Evolutionary conservation across 2,113 vertebrate species (phyloP).

Genomic region (Carassius carassius): DNA sequence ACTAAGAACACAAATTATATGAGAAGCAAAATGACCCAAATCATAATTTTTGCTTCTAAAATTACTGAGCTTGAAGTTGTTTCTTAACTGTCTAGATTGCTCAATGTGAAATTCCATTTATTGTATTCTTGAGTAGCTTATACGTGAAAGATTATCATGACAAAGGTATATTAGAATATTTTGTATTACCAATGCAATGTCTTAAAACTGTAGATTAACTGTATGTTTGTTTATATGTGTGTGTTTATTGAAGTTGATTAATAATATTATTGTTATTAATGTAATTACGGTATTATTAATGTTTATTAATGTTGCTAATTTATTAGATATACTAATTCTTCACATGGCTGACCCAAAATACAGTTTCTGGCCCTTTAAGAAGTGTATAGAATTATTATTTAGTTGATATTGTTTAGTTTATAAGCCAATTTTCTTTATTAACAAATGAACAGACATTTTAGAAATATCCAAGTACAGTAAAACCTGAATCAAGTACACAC

Average conservation of each 20-base stretch:
- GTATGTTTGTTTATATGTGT: too few relatives aligned
- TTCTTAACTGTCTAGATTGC: too few relatives aligned
- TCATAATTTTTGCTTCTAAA: not conserved
- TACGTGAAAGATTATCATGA: not conserved
- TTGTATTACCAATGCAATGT: not conserved
- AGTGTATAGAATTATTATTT: not conserved
- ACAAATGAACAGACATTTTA: not conserved
- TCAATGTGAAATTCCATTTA: too few relatives aligned
- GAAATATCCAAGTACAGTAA: not conserved
- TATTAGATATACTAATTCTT: not conserved
- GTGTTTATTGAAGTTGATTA: too few relatives aligned
- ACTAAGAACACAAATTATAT: not conserved
- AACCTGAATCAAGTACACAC: not conserved
- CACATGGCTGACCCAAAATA: not conserved
- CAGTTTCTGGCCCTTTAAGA: not conserved
- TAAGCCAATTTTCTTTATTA: not conserved
- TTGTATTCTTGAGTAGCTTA: too few relatives aligned
- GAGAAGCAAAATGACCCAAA: not conserved
- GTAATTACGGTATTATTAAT: too few relatives aligned
- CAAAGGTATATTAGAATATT: not conserved
- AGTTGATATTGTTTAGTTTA: not conserved
- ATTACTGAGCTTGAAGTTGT: not conserved
- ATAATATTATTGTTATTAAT: too few relatives aligned
- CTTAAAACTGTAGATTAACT: not conserved
- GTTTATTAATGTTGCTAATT: too few relatives aligned